phyloP scores from a whole-genome alignment of 2,888 invertebrate genomes.

The Andrena praecox region DNA sequence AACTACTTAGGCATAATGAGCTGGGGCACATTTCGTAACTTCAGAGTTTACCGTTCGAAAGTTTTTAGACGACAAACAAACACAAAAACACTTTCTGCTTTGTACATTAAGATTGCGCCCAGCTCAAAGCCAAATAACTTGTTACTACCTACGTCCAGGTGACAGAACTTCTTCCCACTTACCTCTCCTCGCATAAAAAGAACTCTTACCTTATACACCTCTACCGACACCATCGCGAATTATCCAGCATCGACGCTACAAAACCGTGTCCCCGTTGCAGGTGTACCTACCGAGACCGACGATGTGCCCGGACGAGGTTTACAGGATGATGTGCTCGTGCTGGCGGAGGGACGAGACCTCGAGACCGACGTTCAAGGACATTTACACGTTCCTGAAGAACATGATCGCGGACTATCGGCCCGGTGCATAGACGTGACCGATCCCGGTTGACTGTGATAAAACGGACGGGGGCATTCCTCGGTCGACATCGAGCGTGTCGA shows the following conservation, averaged over 20 bases:
- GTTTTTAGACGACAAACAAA: too few species aligned
- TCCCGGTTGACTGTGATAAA: slow-evolving; percentile 80
- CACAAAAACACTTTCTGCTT: too few species aligned
- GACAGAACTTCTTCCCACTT: not conserved
- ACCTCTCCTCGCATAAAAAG: not conserved
- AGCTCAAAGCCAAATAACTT: too few species aligned
- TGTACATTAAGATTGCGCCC: too few species aligned
- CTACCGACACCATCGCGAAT: too few species aligned
- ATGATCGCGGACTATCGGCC: slow-evolving; percentile 86
- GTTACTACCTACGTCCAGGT: too few species aligned
- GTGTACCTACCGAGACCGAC: slow-evolving; percentile 90
- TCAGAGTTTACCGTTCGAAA: too few species aligned
- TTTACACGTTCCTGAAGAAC: slow-evolving; percentile 90
- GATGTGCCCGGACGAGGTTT: slow-evolving; percentile 91
- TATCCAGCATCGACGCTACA: too few species aligned
- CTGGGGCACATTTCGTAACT: too few species aligned
- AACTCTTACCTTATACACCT: not conserved
- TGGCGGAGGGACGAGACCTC: slow-evolving; percentile 88
- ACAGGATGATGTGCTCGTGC: slow-evolving; percentile 91
- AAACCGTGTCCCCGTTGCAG: slow-evolving; percentile 67
- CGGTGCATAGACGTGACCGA: slow-evolving; percentile 73
- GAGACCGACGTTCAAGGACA: slow-evolving; percentile 88
- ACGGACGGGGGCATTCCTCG: slow-evolving; percentile 44
- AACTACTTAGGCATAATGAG: too few species aligned
- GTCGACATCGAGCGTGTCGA: slow-evolving; percentile 31